A percentile compares a stretch with the other conserved stretches of the same genome.
Evolutionary conservation across 2,888 invertebrate species (phyloP).

Genomic region (Hartigia nigra): DNA sequence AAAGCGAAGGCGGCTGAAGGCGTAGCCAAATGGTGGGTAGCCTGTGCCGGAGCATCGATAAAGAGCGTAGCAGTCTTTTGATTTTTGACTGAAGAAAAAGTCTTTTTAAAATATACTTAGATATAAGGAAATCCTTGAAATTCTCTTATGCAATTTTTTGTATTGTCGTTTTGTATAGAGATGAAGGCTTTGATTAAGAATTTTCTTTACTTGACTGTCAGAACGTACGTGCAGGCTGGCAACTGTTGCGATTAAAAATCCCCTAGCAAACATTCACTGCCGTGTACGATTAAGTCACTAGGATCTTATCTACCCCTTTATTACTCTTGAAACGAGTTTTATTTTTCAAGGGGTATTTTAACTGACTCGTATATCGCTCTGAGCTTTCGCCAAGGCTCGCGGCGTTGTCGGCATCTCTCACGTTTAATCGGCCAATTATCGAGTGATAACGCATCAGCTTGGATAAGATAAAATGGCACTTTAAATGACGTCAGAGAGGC

Average conservation of each 20-base stretch:
- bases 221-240: too few species aligned
- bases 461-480: not conserved
- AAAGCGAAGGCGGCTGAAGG: conserved; percentile 41
- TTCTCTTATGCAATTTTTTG: not conserved
- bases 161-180: not conserved
- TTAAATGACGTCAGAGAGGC: conserved; percentile 13
- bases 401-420: conserved; percentile 29
- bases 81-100: not conserved
- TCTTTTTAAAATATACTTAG: not conserved
- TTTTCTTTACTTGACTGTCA: not conserved
- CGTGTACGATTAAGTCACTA: not conserved
- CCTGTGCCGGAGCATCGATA: not conserved
- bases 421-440: not conserved
- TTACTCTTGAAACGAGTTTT: not conserved
- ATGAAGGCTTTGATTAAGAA: not conserved
- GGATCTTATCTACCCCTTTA: not conserved
- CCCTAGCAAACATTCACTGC: not conserved
- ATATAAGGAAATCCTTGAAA: not conserved
- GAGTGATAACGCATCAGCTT: not conserved
- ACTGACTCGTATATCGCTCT: not conserved
- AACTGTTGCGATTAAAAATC: not conserved
- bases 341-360: not conserved
- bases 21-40: conserved; percentile 36
- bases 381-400: conserved; percentile 9
- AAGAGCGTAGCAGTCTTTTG: not conserved